These are phyloP conservation scores for Lucinisca nassula DNA, from an alignment of 2,888 invertebrate species.

Conservation along the genomic window DNA sequence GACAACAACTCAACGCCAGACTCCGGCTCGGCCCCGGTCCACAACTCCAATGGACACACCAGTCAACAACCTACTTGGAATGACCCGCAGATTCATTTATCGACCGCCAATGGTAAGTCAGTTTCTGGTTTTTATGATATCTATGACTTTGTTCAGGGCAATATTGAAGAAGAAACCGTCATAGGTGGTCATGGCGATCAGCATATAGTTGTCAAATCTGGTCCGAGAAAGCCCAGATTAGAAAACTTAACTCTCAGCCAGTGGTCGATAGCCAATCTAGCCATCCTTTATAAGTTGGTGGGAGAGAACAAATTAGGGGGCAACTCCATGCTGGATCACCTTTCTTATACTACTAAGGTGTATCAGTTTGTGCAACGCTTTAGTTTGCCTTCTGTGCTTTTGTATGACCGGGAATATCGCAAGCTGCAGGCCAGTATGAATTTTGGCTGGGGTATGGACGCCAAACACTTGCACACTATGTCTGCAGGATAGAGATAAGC, in stretches of 20 bases:
- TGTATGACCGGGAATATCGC: too few relatives aligned
- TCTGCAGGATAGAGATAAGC: too few relatives aligned
- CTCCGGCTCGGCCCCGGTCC: neutral
- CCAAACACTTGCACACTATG: too few relatives aligned
- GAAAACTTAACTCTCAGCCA: neutral
- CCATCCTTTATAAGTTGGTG: neutral
- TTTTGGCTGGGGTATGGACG: too few relatives aligned
- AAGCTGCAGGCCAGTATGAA: too few relatives aligned
- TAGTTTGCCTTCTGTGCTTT: neutral
- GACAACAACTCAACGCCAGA: neutral
- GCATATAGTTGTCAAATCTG: neutral
- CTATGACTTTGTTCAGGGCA: slow-evolving; percentile 1
- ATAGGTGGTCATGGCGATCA: slow-evolving; percentile 6
- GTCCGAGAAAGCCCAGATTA: neutral
- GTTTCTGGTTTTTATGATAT: neutral
- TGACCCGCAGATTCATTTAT: neutral
- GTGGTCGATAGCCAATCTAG: neutral
- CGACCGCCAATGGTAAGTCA: slow-evolving; percentile 3
- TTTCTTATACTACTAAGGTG: too few relatives aligned
- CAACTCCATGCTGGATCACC: neutral
- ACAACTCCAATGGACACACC: neutral
- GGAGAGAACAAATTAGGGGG: neutral
- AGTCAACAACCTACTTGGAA: neutral
- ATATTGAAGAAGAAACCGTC: neutral
- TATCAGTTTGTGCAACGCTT: neutral